These are phyloP conservation scores for Rosalia funebris DNA, from an alignment of 2,888 invertebrate genomes.

Conservation along the genomic window DNA sequence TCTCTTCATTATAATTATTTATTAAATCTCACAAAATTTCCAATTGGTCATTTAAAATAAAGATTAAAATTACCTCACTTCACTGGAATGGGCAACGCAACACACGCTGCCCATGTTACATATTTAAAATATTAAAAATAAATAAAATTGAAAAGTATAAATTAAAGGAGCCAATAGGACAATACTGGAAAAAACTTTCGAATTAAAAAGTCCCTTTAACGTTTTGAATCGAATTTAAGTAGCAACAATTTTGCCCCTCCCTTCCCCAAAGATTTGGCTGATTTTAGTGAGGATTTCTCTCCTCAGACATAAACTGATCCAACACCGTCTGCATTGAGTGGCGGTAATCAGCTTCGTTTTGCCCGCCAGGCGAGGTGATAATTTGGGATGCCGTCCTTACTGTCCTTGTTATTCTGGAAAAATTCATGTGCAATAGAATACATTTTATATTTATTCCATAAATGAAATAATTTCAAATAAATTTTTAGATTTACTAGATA, in stretches of 20 bases:
- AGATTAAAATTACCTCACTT: conserved; percentile 30
- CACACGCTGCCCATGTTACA: not conserved
- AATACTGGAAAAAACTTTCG: conserved; percentile 19
- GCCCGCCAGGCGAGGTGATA: conserved; percentile 51
- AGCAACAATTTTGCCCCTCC: conserved; percentile 2
- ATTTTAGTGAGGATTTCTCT: conserved; percentile 63
- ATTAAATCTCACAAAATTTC: conserved; percentile 45
- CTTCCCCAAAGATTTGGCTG: not conserved
- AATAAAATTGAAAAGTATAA: conserved; percentile 32
- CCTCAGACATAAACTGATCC: conserved; percentile 68
- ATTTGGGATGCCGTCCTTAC: conserved; percentile 64
- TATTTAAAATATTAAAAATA: conserved; percentile 12
- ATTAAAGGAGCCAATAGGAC: conserved; percentile 22
- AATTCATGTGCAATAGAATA: not conserved
- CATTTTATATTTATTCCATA: too few species aligned
- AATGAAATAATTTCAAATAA: too few species aligned
- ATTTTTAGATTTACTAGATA: too few species aligned
- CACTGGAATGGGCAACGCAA: conserved; percentile 17
- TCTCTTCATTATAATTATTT: conserved; percentile 38
- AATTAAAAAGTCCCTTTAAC: conserved; percentile 17
- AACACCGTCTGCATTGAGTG: conserved; percentile 68
- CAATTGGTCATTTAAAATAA: conserved; percentile 47
- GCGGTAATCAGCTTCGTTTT: conserved; percentile 60
- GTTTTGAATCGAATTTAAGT: conserved; percentile 10
- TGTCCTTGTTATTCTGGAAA: conserved; percentile 66